Conservation (phyloP, 2,888 invertebrate genomes). For the Chirona hameri region DNA sequence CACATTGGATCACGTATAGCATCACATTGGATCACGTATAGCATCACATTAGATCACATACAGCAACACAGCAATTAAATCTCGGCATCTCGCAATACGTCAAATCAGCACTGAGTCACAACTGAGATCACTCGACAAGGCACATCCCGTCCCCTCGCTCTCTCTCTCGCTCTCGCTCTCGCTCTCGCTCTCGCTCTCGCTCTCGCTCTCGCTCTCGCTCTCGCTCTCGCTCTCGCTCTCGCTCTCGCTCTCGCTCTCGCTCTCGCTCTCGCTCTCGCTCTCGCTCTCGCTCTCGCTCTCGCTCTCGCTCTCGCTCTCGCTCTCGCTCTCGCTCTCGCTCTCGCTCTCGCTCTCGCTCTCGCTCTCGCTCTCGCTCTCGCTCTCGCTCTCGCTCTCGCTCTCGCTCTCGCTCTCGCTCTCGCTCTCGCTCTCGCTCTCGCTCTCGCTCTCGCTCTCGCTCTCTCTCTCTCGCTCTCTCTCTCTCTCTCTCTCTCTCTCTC, state of each 20-base stretch:
- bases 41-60: no score
- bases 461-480: background rate
- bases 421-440: slow-evolving; percentile 36
- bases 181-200: slow-evolving; percentile 36
- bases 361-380: background rate
- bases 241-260: slow-evolving; percentile 36
- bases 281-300: slow-evolving; percentile 36
- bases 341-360: slow-evolving; percentile 35
- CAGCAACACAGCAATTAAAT: no score
- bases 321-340: background rate
- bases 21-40: no score
- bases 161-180: background rate
- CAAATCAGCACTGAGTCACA: no score
- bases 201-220: background rate
- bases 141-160: background rate
- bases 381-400: slow-evolving; percentile 36
- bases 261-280: background rate
- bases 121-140: no score
- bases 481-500: background rate
- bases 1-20: no score
- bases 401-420: background rate
- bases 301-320: background rate
- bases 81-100: no score
- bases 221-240: background rate
- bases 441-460: no score